Base-by-base conservation (phyloP, 2,888 invertebrate species). In the Micropterix aruncella region DNA sequence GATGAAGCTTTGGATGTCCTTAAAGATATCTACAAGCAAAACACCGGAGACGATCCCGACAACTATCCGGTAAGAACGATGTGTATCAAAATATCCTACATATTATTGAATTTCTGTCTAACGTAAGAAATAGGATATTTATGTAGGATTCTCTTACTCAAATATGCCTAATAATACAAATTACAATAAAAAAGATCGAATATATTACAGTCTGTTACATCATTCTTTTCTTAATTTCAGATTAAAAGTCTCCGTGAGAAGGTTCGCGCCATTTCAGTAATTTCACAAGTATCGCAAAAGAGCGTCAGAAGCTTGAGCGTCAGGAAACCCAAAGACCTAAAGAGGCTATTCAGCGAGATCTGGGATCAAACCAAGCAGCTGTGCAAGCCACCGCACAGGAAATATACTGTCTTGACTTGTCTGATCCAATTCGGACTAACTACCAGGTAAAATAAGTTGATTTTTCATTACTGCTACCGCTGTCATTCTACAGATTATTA, bases 371-470 rank as follows among this genome's bases (percentile, higher is more conserved):
- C 86, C 12, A 80, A 80, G 58, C 76, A 80, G 2, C 70, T 87
- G 4, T 86, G 81, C 65, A 76, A 70, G 54, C 77, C 83, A 2
- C 85, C 85, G 9, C 82, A 85, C 66, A 66, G 83, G 42, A 77
- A 78, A 55, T 83, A 84, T 60, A 86, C 86, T 18, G 58, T 82
- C 44, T 71, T 87, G 47, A 83, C 86, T 41, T 84, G 89, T 59
- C 71, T 81, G 37, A 85, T 90, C 52, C 87, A 89, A 58, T 89
- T 89, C 60, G 88, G 89, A 53, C 65, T 86, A 47, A 86, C 86
- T 38, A 80, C 85, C 43, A 80, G 80, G 80, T 81, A 59, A n/a
- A n/a, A n/a, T n/a, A n/a, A n/a, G n/a, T n/a, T 61, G 55, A 45
- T 2, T 19, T 38, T 27, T 37, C 19, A 47, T 42, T 44, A 42